Conservation (phyloP, 37 sponge, comb jelly and placozoan species). For the Eunapius fragilis region DNA sequence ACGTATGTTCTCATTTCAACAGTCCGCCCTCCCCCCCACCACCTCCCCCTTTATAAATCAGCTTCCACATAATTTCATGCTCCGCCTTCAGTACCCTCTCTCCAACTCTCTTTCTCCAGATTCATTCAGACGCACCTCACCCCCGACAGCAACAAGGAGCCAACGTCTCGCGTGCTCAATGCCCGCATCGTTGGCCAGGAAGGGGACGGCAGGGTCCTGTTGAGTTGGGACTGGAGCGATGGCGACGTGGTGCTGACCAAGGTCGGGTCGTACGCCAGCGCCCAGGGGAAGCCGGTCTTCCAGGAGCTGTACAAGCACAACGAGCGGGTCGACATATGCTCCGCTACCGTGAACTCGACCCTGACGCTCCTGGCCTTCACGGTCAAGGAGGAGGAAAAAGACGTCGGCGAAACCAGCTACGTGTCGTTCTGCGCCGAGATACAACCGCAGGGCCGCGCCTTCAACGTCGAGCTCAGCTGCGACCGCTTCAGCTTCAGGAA, state of each 20-base stretch:
- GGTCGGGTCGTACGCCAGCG: conserved; percentile 18
- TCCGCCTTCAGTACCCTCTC: too few relatives aligned
- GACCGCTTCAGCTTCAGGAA: conserved; percentile 33
- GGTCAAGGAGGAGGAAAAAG: conserved; percentile 22
- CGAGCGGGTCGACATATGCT: conserved; percentile 1
- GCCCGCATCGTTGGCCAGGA: conserved; percentile 57
- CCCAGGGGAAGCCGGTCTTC: neutral
- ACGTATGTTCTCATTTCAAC: too few relatives aligned
- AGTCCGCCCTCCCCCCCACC: neutral
- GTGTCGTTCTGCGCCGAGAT: conserved; percentile 55
- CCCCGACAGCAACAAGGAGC: neutral
- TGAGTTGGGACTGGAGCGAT: conserved; percentile 45
- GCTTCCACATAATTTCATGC: too few relatives aligned
- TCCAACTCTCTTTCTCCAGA: too few relatives aligned
- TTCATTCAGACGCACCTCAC: neutral
- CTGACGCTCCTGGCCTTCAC: conserved; percentile 56
- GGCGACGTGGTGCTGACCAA: conserved; percentile 12
- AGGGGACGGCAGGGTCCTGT: conserved; percentile 31
- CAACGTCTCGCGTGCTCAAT: neutral
- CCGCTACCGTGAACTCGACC: conserved; percentile 43
- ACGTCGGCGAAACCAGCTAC: neutral
- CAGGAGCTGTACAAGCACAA: conserved; percentile 48
- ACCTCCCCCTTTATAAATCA: neutral
- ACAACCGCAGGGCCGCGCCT: conserved; percentile 32
- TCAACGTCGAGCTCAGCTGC: conserved; percentile 38